phyloP scores from a whole-genome alignment of 2,113 vertebrate species.

The Baryphthengus martii region DNA sequence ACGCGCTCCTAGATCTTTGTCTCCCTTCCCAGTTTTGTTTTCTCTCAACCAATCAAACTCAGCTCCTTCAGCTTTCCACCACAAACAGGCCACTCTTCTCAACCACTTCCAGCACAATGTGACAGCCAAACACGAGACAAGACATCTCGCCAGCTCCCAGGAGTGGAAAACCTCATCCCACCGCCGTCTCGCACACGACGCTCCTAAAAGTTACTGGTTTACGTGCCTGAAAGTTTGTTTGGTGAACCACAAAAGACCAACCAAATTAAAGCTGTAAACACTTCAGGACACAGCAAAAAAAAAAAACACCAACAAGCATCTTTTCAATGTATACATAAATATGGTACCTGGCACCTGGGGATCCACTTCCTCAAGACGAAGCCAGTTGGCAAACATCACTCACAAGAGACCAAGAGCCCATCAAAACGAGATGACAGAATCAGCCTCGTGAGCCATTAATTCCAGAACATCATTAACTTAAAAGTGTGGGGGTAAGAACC shows the following conservation, averaged over 20 bases:
- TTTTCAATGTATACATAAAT: neutral
- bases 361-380: neutral
- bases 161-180: neutral
- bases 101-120: neutral
- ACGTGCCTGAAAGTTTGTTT: neutral
- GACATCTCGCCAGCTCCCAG: neutral
- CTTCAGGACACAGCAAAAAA: neutral
- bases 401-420: neutral
- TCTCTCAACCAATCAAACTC: neutral
- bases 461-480: slow-evolving; percentile 47
- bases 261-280: neutral
- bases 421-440: neutral
- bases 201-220: neutral
- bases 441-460: slow-evolving; percentile 10
- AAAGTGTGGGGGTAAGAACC: slow-evolving; percentile 31
- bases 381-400: neutral
- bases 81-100: neutral
- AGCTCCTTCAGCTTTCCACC: neutral
- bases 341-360: neutral
- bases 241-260: neutral
- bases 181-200: neutral
- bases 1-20: neutral
- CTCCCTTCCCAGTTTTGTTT: neutral
- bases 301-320: neutral
- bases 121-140: neutral